Evolutionary conservation across 2,888 invertebrate genomes (phyloP).

Genomic region (Drepana falcataria): DNA sequence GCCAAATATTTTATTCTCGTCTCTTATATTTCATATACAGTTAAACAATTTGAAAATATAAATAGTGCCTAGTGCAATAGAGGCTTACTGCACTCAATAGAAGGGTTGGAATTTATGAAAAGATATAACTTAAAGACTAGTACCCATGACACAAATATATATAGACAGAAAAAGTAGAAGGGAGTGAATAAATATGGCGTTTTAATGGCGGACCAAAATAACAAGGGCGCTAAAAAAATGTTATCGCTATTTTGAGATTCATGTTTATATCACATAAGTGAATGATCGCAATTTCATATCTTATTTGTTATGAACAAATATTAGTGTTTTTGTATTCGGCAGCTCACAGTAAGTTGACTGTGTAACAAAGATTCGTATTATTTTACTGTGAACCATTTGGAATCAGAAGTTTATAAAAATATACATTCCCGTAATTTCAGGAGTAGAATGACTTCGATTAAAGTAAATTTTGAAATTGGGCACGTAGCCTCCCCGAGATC

Average conservation of each 20-base stretch:
- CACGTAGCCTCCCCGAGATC: constrained; percentile 91
- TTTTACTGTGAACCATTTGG: constrained; percentile 25
- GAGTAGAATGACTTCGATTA: constrained; percentile 61
- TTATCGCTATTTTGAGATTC: constrained; percentile 46
- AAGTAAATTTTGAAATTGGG: constrained; percentile 93
- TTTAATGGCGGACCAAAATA: constrained; percentile 75
- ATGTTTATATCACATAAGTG: constrained; percentile 26
- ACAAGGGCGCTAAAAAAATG: constrained; percentile 77
- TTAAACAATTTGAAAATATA: too few relatives aligned
- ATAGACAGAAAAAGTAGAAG: too few relatives aligned
- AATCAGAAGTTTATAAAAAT: constrained; percentile 7
- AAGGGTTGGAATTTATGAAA: too few relatives aligned
- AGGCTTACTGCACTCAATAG: too few relatives aligned
- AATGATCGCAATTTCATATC: constrained; percentile 27
- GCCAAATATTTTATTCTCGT: too few relatives aligned
- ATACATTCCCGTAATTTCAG: constrained; percentile 24
- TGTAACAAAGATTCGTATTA: constrained; percentile 14
- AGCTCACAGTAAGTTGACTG: constrained; percentile 29
- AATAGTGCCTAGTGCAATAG: too few relatives aligned
- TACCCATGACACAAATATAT: too few relatives aligned
- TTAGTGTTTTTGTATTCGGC: constrained; percentile 17
- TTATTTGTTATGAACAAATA: constrained; percentile 26
- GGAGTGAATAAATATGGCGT: constrained; percentile 13
- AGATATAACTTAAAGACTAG: too few relatives aligned
- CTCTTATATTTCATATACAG: too few relatives aligned